Conservation (phyloP, 2,113 vertebrate species). For the Sarotherodon lohbergeri region DNA sequence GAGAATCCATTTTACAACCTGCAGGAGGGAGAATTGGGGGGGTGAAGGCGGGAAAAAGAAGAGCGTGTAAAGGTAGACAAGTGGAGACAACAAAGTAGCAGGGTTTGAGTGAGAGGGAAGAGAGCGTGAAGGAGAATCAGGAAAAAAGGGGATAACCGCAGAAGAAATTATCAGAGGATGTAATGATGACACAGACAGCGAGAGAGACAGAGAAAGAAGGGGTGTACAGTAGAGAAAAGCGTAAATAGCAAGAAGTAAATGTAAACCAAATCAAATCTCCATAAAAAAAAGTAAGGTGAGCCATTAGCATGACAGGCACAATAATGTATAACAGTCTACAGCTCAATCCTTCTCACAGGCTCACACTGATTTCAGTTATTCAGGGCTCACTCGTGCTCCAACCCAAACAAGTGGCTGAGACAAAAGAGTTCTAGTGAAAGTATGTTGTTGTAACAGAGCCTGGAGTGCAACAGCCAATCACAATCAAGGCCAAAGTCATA, state of each 20-base stretch:
- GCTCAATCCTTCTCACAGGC: background rate
- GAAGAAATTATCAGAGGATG: background rate
- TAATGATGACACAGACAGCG: background rate
- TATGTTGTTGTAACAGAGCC: conserved; percentile 23
- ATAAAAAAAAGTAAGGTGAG: background rate
- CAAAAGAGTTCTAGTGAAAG: conserved; percentile 41
- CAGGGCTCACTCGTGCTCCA: conserved; percentile 18
- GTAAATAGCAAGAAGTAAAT: conserved; percentile 22
- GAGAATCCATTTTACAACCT: conserved; percentile 92
- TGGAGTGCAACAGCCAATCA: conserved; percentile 18
- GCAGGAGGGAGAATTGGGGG: conserved; percentile 46
- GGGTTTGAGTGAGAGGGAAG: conserved; percentile 19
- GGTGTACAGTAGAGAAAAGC: background rate
- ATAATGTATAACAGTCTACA: background rate
- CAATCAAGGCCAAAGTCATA: conserved; percentile 22
- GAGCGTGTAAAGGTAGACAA: conserved; percentile 25
- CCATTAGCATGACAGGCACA: background rate
- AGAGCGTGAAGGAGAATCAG: background rate
- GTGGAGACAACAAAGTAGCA: conserved; percentile 17
- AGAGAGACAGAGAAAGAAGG: background rate
- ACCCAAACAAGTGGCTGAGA: conserved; percentile 13
- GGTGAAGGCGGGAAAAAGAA: conserved; percentile 42
- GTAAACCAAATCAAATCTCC: background rate
- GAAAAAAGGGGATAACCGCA: background rate
- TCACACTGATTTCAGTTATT: conserved; percentile 33